phyloP scores from a whole-genome alignment of 2,797 vertebrate species.

The Zonotrichia albicollis region DNA sequence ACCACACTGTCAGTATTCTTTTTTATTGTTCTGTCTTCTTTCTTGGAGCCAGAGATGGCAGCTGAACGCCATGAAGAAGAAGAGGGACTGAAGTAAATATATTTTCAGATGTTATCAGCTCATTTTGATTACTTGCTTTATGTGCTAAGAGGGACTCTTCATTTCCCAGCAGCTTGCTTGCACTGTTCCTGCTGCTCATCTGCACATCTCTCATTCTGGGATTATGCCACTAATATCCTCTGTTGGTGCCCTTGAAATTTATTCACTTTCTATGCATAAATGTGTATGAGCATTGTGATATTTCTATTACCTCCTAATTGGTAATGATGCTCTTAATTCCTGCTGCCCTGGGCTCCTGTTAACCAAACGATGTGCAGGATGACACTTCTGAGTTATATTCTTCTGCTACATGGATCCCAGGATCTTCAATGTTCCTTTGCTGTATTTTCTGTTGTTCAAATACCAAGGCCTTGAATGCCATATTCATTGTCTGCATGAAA shows the following conservation, averaged over 20 bases:
- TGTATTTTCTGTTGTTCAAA: background rate
- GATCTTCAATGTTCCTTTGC: background rate
- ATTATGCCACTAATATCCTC: background rate
- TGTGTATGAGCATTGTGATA: background rate
- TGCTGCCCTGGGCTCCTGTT: background rate
- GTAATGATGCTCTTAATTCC: background rate
- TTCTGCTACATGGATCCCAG: background rate
- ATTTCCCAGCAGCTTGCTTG: background rate
- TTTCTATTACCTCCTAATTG: conserved; percentile 5
- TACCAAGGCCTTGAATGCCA: background rate
- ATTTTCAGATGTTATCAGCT: background rate
- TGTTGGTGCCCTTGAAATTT: background rate
- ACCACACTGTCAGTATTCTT: background rate
- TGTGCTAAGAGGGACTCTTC: background rate
- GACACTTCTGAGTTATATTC: background rate
- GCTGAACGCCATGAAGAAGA: background rate
- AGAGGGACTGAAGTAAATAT: background rate
- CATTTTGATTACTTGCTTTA: background rate
- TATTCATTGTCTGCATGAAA: background rate
- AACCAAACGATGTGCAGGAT: background rate
- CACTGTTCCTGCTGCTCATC: background rate
- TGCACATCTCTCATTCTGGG: background rate
- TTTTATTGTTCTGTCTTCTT: background rate
- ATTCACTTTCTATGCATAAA: background rate
- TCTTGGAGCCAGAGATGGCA: background rate